Conservation (phyloP, 2,888 invertebrate species). For the Phytoseiulus persimilis region DNA sequence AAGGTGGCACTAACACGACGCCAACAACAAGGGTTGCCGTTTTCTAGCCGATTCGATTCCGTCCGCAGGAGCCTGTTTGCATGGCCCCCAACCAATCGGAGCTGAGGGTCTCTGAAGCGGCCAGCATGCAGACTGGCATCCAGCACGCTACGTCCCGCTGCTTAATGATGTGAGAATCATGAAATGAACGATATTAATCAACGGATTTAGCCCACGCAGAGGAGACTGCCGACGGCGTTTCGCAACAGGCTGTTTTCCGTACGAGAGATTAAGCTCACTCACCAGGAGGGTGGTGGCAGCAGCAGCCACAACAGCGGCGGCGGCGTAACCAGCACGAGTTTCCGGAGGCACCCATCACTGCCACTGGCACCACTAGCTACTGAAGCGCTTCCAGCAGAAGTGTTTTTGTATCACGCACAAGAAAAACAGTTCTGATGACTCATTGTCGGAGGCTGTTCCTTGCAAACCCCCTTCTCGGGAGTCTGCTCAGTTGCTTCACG, state of each 20-base stretch:
- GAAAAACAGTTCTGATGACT: neutral
- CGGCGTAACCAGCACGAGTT: neutral
- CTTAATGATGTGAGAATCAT: neutral
- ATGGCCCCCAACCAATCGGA: neutral
- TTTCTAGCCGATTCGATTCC: neutral
- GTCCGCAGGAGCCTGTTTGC: neutral
- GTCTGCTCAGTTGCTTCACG: no score
- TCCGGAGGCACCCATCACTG: neutral
- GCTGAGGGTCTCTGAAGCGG: neutral
- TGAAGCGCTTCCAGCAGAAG: neutral
- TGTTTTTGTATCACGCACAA: neutral
- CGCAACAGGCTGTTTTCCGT: neutral
- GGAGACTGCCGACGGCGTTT: neutral
- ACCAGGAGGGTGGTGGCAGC: neutral
- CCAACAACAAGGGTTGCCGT: neutral
- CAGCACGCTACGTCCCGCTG: neutral
- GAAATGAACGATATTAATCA: conserved; percentile 5
- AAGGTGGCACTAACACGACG: neutral
- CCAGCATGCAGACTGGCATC: neutral
- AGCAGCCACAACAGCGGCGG: neutral
- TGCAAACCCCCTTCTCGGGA: neutral
- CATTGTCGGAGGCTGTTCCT: neutral
- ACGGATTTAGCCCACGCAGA: neutral
- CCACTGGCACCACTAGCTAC: neutral
- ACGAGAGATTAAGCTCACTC: neutral